Evolutionary conservation across 2,888 invertebrate species (phyloP), one percentile per base, ranked within the genome.

Genomic region (Epinotia ramella): DNA sequence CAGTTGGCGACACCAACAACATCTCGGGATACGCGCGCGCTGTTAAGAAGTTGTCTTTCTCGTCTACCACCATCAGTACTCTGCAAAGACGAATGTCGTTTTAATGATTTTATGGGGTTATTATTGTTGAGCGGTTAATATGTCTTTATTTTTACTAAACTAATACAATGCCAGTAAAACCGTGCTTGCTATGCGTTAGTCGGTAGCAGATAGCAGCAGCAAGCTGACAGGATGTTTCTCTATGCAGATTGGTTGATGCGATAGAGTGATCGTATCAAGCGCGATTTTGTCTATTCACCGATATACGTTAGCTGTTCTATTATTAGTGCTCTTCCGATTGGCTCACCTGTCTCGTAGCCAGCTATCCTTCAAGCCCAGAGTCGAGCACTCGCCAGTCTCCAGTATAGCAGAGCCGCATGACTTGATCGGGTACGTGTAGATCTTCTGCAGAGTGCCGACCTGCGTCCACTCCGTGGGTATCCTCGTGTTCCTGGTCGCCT

Each of bases 51-150:
- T 95, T 93, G 18, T 95, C 92, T 77, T 95, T 88, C 0, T 94
- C 89, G 77, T 95, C 95, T 20, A 95, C 90, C 13, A 96, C 91
- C 95, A 96, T 95, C 60, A 96, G 87, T 0, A 94, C 88, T 79
- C 96, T 95, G 85, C 5, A 81, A 70, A 73, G 56, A 46, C 12
- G 63, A 3, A 73, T 53, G 16, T 9, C 40, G 9, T 40, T 40
- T 40, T 40, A 9, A 40, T 7, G 33, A 33, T 33, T 9, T 9
- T 40, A 40, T 40, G 9, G 40, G 40, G 9, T 9, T 40, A 40
- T 9, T 40, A 3, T 9, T 9, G 40, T 40, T 40, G 9, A 40
- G 40, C 9, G 40, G 33, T 33, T 7, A 33, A 33, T 33, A 33
- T 33, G 3, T 3, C 24, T 3, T 3, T 2, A 28, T n/a, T n/a